Percentiles rank a stretch among this genome's conserved stretches.
Conservation (phyloP, 2,888 invertebrate species). For the Synergus itoensis region DNA sequence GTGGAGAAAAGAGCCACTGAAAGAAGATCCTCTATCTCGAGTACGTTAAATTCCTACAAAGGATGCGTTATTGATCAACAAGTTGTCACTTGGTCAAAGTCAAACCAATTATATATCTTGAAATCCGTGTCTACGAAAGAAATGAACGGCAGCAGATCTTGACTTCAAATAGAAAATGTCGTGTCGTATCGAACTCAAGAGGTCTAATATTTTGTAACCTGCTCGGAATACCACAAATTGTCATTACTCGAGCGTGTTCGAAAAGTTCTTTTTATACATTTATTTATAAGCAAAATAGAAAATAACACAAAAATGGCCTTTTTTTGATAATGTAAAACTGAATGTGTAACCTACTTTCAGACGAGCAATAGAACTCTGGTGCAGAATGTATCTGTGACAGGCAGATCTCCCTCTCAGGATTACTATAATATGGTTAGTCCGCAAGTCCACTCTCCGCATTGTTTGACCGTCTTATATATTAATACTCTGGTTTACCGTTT, state of each 20-base stretch:
- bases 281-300: slow-evolving; percentile 51
- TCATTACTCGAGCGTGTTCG: not conserved
- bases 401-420: slow-evolving; percentile 79
- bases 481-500: slow-evolving; percentile 72
- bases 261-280: not conserved
- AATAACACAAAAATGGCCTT: slow-evolving; percentile 62
- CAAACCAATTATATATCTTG: not conserved
- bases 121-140: not conserved
- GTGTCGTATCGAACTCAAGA: not conserved
- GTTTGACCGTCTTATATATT: slow-evolving; percentile 77
- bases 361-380: slow-evolving; percentile 79
- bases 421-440: slow-evolving; percentile 79
- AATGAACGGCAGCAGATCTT: not conserved
- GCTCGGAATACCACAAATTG: not conserved
- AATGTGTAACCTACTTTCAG: slow-evolving; percentile 78
- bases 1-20: slow-evolving; percentile 9
- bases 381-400: slow-evolving; percentile 79
- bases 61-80: not conserved
- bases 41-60: not conserved
- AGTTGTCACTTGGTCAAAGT: not conserved
- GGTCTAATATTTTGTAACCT: not conserved
- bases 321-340: slow-evolving; percentile 75
- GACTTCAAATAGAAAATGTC: not conserved
- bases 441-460: slow-evolving; percentile 77
- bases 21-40: not conserved